Conservation (phyloP, 1,140 invertebrate species). For the Stenopsyche tienmushanensis region DNA sequence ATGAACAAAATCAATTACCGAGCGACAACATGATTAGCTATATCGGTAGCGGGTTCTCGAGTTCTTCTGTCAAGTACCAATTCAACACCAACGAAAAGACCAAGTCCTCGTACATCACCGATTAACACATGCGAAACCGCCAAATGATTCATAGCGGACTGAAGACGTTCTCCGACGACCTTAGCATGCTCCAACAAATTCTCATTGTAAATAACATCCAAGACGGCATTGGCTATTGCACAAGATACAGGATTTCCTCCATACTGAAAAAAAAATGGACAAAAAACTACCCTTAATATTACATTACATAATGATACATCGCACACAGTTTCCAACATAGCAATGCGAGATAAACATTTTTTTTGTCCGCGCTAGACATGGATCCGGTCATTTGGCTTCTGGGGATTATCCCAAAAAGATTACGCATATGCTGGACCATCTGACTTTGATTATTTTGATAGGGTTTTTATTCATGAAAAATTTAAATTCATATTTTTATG, state of each 20-base stretch:
- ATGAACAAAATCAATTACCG: conserved; percentile 59
- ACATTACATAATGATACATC: no score
- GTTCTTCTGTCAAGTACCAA: conserved; percentile 78
- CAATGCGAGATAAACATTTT: no score
- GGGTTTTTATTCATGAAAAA: no score
- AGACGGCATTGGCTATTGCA: conserved; percentile 91
- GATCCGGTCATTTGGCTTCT: no score
- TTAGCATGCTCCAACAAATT: conserved; percentile 78
- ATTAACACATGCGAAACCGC: conserved; percentile 76
- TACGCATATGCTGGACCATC: no score
- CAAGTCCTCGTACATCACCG: conserved; percentile 85
- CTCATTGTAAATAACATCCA: conserved; percentile 91
- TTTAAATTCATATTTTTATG: no score
- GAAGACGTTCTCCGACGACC: conserved; percentile 77
- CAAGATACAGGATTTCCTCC: conserved; percentile 98
- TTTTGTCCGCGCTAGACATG: no score
- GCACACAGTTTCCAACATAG: no score
- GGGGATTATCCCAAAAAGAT: no score
- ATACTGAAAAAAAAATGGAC: conserved; percentile 65
- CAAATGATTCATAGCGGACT: conserved; percentile 69
- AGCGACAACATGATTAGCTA: conserved; percentile 79
- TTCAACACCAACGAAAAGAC: conserved; percentile 93
- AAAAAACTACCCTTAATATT: no score
- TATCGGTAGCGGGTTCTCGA: conserved; percentile 78
- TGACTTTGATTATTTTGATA: no score